Evolutionary conservation across 2,113 vertebrate species (phyloP), one percentile per base, ranked within the genome.

Genomic region (Xenus cinereus): DNA sequence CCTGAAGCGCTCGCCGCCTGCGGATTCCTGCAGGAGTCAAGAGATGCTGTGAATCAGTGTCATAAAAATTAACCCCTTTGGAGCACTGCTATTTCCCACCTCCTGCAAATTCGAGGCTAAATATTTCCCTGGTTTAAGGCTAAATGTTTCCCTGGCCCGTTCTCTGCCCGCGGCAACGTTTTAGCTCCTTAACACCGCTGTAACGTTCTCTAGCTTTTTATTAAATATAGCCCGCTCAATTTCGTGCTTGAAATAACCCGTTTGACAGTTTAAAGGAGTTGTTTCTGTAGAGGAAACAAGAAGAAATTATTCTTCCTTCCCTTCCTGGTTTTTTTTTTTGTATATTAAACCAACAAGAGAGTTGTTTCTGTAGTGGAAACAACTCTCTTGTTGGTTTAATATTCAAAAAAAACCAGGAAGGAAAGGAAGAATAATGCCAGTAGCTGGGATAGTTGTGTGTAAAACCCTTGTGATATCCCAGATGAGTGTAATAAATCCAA

Each of bases 1-100:
- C 45, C 22, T 0, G 2, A 21, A 57, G 67, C 35, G 0, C 0
- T 84, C 5, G 4, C 15, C 72, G 71, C 83, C 45, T 37, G 51
- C 2, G 9, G 23, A 4, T 76, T 45, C n/a, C 68, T 39, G 68
- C 33, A 54, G 50, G 56, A 80, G 30, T 32, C 17, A 3, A 27
- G 56, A 27, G 39, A 27, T 74, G 59, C 83, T 64, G 43, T 26
- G 57, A 26, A 24, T 12, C 41, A 22, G 62, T 19, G 0, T 3
- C 30, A 1, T 24, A 35, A 6, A 46, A 86, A 69, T 8, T 0
- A 53, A 19, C n/a, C 26, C 0, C 4, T 37, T 22, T 2, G 2
- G 43, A 43, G 69, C 13, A 5, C 39, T 10, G 67, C 41, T 20
- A 10, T 8, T 67, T 18, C 33, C 76, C 37, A 9, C 12, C 39